Base-by-base conservation (phyloP, 2,888 invertebrate genomes). In the Noctua comes region DNA sequence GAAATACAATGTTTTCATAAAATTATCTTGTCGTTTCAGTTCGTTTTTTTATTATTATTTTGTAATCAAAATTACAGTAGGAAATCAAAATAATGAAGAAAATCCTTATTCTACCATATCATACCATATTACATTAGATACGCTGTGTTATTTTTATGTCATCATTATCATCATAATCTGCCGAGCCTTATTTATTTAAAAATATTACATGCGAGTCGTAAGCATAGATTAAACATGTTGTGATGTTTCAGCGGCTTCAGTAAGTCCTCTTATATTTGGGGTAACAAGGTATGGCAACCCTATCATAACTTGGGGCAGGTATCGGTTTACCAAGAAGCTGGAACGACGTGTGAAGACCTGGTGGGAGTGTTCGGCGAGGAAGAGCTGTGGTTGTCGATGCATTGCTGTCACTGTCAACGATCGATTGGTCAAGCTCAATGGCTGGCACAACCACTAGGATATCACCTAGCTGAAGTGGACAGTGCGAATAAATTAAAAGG, bases 231-330 rank as follows among this genome's bases (percentile, higher is more conserved):
- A 82, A 51, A 43, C 8, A 27, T 75, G 36, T 46, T 70, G 48
- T 57, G 0, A 48, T 84, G 68, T 84, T 78, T 40, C 73, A 84
- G 86, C 73, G 13, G 24, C 83, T 16, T 16, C 68, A n/a, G 74
- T 73, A 7, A 88, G 88, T 70, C 89, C 90, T 2, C 88, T 95
- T 18, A 18, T 92, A 70, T 96, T 94, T 79, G 95, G 93, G 69
- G 91, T 89, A 76, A 95, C 96, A 0, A 93, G 91, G 83, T 95
- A 93, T 59, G 96, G 96, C 0, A 95, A 96, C 79, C 95, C 95
- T 0, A 93, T 92, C 1, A 95, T 96, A 57, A 89, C 91, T 51
- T 96, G 96, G 96, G 96, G 96, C n/a, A 95, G 93, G 68, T 95
- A 96, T 82, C 91, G 95, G 54, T 96, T 96, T 76, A 92, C 93